These are phyloP conservation scores for Aromia moschata DNA, from an alignment of 2,888 invertebrate genomes.

Conservation along the genomic window DNA sequence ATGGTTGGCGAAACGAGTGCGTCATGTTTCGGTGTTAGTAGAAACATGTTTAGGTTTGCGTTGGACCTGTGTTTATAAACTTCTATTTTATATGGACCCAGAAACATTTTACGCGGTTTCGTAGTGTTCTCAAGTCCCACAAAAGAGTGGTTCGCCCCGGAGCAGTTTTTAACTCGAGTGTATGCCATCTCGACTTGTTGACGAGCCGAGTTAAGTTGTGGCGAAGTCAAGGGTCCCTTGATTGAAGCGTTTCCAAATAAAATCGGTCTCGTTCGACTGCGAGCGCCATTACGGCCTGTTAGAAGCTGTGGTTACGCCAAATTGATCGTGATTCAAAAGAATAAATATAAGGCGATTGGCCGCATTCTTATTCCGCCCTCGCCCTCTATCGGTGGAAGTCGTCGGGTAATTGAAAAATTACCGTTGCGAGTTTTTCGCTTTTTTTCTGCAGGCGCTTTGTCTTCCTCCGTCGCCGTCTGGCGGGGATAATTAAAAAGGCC, in stretches of 20 bases:
- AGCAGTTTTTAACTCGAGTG: constrained; percentile 29
- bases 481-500: background rate
- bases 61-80: too few species aligned
- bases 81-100: too few species aligned
- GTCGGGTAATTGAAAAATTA: constrained; percentile 48
- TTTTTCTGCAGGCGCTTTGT: constrained; percentile 18
- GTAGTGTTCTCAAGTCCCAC: too few species aligned
- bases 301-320: constrained; percentile 62
- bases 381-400: constrained; percentile 39
- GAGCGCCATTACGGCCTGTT: constrained; percentile 62
- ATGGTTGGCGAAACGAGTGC: too few species aligned
- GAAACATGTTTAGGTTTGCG: too few species aligned
- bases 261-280: constrained; percentile 62
- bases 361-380: constrained; percentile 49
- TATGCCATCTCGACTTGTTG: constrained; percentile 40
- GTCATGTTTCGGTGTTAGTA: too few species aligned
- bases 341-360: constrained; percentile 53
- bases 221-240: constrained; percentile 62
- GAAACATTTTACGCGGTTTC: too few species aligned
- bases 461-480: background rate
- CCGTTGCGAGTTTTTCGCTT: constrained; percentile 30
- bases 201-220: constrained; percentile 57
- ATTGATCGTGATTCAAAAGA: constrained; percentile 59
- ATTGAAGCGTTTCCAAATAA: constrained; percentile 64
- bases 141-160: too few species aligned